Base-by-base conservation (phyloP, 2,797 vertebrate species). In the Tolypeutes matacus region DNA sequence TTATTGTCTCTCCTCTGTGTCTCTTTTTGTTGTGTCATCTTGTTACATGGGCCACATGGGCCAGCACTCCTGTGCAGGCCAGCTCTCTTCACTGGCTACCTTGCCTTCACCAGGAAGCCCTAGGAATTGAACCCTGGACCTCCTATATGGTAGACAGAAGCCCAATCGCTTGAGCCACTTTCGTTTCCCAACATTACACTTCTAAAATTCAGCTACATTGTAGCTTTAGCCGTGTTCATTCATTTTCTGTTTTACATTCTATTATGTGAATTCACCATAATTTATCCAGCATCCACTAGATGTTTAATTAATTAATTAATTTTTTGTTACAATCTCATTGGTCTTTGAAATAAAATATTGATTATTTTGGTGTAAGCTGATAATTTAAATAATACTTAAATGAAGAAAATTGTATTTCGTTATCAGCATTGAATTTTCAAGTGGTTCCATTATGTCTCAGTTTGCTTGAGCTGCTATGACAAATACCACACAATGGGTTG, bases 221-320 rank as follows among this genome's bases (percentile, higher is more conserved):
- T 29, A 77, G 11, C 27, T 10, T 0, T 36, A 17, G 5, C 20
- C 78, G 78, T 27, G 13, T 46, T 67, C 7, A 17, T 42, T 89
- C 25, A 29, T 83, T 77, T 86, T 13, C 0, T 12, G 15, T 72
- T 13, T 87, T 96, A 51, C 62, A 78, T 42, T 67, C 29, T 9
- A 60, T 25, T n/a, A 5, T 93, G 69, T 27, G 20, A 73, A 29
- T 15, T 29, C 17, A 85, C 39, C 27, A 56, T 5, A 42, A 29
- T 23, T 46, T 49, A 64, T 27, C 3, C 11, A 23, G 58, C 29
- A 62, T 42, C 31, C 51, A 25, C 34, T 42, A 51, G 18, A 81
- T 78, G 73, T 64, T 86, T 86, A 51, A 58, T 92, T 86, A 75
- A 31, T 86, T 83, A 51, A 58, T 92, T 86, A 75, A 25, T 85